Evolutionary conservation across 2,888 invertebrate genomes (phyloP), one percentile per base, ranked within the genome.

Genomic region (Ferrisia virgata): DNA sequence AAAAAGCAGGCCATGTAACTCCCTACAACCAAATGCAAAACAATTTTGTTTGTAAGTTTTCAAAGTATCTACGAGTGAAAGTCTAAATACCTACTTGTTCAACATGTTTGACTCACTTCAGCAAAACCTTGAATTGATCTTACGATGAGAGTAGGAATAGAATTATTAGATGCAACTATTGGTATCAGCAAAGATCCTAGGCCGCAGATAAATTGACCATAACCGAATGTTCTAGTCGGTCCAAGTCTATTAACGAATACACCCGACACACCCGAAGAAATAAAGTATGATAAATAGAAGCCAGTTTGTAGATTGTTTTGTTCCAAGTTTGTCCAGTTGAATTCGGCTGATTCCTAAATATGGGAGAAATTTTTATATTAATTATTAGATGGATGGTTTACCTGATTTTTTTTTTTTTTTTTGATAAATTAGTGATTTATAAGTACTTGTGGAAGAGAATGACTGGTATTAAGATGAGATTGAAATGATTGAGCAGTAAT

Each of bases 1-100:
- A 94, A 93, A 94, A 94, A 2, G 93, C 92, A 1, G 95, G 95
- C 92, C 94, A 94, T 2, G 92, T 90, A 28, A 92, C 90, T 3
- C 92, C 92, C 92, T 92, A 85, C 84, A 81, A 76, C 18, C 6
- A 18, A 53, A 53, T 2, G 0, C 22, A 53, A 22, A 8, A 1
- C 1, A 53, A 13, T 53, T 22, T n/a, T n/a, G n/a, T n/a, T n/a
- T n/a, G n/a, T n/a, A n/a, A n/a, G 8, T 36, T 36, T 36, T 36
- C 36, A 36, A 36, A n/a, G n/a, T n/a, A n/a, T n/a, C n/a, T n/a
- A n/a, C n/a, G n/a, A n/a, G n/a, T n/a, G n/a, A 36, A 36, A 6
- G 4, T 36, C 5, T 8, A 36, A 36, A 36, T 36, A 36, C 36
- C 36, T 36, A 36, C 36, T 36, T 36, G 8, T 36, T 36, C 4